These are phyloP conservation scores for Drosophila aldrichi DNA, from an alignment of 2,888 invertebrate species.

Conservation along the genomic window DNA sequence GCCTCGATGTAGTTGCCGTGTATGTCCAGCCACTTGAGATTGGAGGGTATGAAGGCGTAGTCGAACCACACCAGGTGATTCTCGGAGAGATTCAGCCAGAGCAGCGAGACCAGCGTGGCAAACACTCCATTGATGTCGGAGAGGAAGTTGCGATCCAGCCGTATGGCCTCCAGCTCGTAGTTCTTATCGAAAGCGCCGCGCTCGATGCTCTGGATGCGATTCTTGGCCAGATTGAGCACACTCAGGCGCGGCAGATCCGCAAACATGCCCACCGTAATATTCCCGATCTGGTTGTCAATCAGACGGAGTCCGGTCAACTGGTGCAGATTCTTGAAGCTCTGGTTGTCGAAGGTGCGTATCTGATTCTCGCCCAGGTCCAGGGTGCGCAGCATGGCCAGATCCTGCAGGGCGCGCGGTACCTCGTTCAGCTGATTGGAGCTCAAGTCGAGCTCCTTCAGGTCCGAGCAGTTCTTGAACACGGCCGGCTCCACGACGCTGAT, in stretches of 20 bases:
- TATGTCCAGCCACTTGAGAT: constrained; percentile 95
- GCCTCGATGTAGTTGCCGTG: constrained; percentile 96
- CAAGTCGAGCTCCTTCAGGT: constrained; percentile 94
- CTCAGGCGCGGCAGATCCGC: constrained; percentile 93
- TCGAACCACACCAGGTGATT: constrained; percentile 97
- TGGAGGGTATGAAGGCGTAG: constrained; percentile 95
- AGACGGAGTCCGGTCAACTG: constrained; percentile 94
- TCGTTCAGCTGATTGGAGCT: constrained; percentile 93
- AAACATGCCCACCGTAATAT: constrained; percentile 94
- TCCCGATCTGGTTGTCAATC: constrained; percentile 95
- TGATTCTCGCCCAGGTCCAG: constrained; percentile 97
- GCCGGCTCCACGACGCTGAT: constrained; percentile 91
- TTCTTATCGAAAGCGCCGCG: constrained; percentile 94
- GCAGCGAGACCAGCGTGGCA: constrained; percentile 92
- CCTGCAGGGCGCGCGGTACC: constrained; percentile 93
- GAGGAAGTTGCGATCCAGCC: constrained; percentile 94
- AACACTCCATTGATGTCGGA: constrained; percentile 96
- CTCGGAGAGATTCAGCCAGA: constrained; percentile 95
- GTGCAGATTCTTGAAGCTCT: constrained; percentile 93
- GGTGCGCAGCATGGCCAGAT: constrained; percentile 93
- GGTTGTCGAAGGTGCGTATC: constrained; percentile 92
- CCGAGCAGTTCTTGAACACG: constrained; percentile 95
- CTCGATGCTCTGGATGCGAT: constrained; percentile 94
- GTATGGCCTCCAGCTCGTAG: constrained; percentile 92
- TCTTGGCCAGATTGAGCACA: constrained; percentile 95